Evolutionary conservation across 2,797 vertebrate genomes (phyloP), one percentile per base, ranked within the genome.

Genomic region (Anomalospiza imberbis): DNA sequence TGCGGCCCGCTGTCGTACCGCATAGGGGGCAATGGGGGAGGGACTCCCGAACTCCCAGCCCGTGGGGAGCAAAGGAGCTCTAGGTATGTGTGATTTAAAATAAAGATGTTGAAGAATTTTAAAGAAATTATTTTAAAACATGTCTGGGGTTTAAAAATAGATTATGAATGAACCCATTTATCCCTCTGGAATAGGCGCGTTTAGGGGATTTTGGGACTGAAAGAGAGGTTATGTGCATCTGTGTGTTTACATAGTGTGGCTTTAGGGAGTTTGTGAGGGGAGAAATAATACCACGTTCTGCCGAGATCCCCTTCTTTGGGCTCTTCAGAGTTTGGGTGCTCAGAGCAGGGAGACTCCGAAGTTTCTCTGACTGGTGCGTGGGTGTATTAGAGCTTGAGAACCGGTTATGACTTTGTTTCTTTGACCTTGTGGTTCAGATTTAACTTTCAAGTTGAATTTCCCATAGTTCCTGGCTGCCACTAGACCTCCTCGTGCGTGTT

Each of bases 361-460:
- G 89, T 92, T 96, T 80, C 81, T 66, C 50, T 73, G 60, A 93
- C 76, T 87, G 93, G 44, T 78, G 85, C 72, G 94, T 96, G 95
- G 92, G 92, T 92, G 96, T 95, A 67, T 84, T 91, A 26, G 93
- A 91, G 82, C 91, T 92, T 93, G 94, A 97, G 94, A 96, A 96
- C 93, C 89, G 91, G 62, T 95, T 93, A 87, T 92, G 91, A 96
- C 91, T 96, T 93, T 96, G 94, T 94, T 97, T 93, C 96, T 95
- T 95, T 97, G 96, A 97, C 97, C 97, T 97, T 97, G 96, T 94
- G 93, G 80, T 93, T 96, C 92, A 80, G 86, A 94, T 97, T 95
- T 94, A 96, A 93, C 94, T 96, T 94, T 91, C 94, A 96, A 96
- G 88, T 94, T 95, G 93, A 92, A 81, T 94, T 96, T 97, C 96